phyloP scores from a whole-genome alignment of 2,797 vertebrate species.

The Phoeniculus purpureus region DNA sequence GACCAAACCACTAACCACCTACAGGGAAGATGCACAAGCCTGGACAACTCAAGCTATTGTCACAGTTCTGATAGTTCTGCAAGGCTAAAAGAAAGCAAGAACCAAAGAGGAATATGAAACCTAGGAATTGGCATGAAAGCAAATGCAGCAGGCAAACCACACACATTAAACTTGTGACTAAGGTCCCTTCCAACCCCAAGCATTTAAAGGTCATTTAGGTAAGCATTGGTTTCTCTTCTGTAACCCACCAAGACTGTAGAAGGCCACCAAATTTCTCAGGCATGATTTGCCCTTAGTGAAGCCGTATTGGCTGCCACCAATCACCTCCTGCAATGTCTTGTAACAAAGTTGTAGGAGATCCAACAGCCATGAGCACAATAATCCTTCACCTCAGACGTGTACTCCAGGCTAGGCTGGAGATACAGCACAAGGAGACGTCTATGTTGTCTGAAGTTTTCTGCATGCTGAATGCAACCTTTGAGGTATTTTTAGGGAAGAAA shows the following conservation, averaged over 20 bases:
- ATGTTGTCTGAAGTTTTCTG: neutral
- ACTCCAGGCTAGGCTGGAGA: neutral
- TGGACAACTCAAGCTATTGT: neutral
- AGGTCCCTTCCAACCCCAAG: too few species aligned
- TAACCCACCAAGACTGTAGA: too few species aligned
- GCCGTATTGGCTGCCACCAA: neutral
- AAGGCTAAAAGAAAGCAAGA: neutral
- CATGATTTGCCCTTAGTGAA: neutral
- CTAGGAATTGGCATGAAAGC: neutral
- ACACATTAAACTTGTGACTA: neutral
- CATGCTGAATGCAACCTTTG: fast-evolving
- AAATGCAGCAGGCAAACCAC: neutral
- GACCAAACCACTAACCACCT: neutral
- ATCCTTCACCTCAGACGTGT: neutral
- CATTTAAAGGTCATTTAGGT: too few species aligned
- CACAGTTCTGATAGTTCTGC: neutral
- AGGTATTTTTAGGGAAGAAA: neutral
- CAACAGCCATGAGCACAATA: fast-evolving
- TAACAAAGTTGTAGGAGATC: neutral
- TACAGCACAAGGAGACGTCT: fast-evolving
- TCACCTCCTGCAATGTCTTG: neutral
- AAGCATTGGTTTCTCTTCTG: neutral
- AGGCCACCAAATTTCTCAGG: neutral
- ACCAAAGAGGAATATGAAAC: neutral
- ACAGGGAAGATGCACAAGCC: neutral